Evolutionary conservation across 2,113 vertebrate species (phyloP).

Genomic region (Mormoops blainvillei): DNA sequence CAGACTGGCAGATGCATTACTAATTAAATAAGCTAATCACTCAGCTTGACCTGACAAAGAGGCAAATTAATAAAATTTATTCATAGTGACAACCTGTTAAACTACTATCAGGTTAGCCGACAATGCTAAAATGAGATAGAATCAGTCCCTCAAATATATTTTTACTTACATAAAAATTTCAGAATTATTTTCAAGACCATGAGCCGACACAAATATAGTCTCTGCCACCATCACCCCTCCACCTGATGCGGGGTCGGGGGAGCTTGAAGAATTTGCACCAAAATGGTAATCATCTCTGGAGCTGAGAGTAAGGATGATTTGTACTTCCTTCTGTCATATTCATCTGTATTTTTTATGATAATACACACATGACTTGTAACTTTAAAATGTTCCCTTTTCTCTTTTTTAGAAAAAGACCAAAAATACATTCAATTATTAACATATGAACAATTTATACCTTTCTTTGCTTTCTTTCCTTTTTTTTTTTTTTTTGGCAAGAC

Average conservation of each 20-base stretch:
- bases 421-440: not conserved
- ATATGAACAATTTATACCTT: not conserved
- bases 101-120: not conserved
- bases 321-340: not conserved
- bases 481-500: not conserved
- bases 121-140: not conserved
- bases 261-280: not conserved
- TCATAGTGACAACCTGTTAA: not conserved
- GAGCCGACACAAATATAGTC: not conserved
- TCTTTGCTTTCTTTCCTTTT: not conserved
- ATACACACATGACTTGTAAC: not conserved
- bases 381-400: not conserved
- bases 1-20: not conserved
- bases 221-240: not conserved
- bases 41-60: not conserved
- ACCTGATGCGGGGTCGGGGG: not conserved
- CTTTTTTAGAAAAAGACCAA: not conserved
- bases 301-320: not conserved
- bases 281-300: not conserved
- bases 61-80: constrained; percentile 4
- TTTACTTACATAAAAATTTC: constrained; percentile 10
- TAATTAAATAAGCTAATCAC: not conserved
- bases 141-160: not conserved
- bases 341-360: not conserved
- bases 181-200: constrained; percentile 27